Evolutionary conservation across 2,888 invertebrate species (phyloP).

Genomic region (Pterostichus madidus): DNA sequence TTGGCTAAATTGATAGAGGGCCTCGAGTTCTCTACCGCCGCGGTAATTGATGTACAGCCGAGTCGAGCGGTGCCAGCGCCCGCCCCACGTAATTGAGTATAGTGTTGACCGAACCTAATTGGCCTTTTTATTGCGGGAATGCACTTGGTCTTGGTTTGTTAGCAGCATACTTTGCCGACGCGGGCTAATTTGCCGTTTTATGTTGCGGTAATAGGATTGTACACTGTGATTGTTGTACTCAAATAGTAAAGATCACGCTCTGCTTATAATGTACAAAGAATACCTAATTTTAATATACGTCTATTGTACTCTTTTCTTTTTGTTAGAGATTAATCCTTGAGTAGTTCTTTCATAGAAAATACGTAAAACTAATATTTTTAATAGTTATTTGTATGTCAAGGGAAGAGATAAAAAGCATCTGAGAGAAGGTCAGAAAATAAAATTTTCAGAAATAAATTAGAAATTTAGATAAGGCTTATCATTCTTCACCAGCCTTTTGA

Average conservation of each 20-base stretch:
- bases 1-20: conserved; percentile 48
- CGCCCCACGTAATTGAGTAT: conserved; percentile 38
- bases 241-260: background rate
- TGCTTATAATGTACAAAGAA: too few relatives aligned
- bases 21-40: background rate
- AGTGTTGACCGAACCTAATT: conserved; percentile 56
- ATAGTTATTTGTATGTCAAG: too few relatives aligned
- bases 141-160: conserved; percentile 63
- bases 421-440: too few relatives aligned
- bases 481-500: too few relatives aligned
- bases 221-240: background rate
- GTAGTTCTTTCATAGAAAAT: too few relatives aligned
- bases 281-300: too few relatives aligned
- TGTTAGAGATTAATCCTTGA: too few relatives aligned
- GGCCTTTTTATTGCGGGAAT: conserved; percentile 67
- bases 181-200: conserved; percentile 31
- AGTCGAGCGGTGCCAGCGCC: background rate
- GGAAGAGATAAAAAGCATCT: too few relatives aligned
- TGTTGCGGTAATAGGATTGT: conserved; percentile 34
- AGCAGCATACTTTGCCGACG: background rate
- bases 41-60: conserved; percentile 29
- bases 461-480: too few relatives aligned
- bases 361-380: too few relatives aligned
- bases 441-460: too few relatives aligned
- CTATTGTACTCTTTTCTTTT: too few relatives aligned